Evolutionary conservation across 2,888 invertebrate species (phyloP).

Genomic region (Sturmia bella): DNA sequence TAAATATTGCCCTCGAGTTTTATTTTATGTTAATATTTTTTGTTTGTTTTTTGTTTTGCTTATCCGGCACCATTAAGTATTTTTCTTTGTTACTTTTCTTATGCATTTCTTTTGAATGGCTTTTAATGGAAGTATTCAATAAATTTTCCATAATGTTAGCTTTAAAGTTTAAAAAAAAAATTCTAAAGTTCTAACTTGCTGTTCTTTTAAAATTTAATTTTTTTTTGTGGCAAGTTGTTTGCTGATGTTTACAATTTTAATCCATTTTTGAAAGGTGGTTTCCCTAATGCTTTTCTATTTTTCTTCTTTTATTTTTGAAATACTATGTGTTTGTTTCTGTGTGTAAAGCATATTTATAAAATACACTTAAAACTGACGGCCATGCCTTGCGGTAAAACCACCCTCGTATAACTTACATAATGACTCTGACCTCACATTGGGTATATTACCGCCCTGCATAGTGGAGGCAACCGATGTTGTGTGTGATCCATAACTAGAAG

Average conservation of each 20-base stretch:
- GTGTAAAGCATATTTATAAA: conserved; percentile 5
- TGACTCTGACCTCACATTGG: conserved; percentile 86
- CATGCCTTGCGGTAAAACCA: conserved; percentile 86
- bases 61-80: conserved; percentile 75
- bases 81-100: conserved; percentile 59
- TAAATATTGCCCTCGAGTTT: conserved; percentile 74
- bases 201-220: conserved; percentile 21
- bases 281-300: conserved; percentile 16
- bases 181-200: conserved; percentile 38
- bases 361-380: conserved; percentile 77
- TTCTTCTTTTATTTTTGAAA: conserved; percentile 44
- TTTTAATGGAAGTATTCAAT: conserved; percentile 24
- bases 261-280: conserved; percentile 59
- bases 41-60: conserved; percentile 64
- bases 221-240: conserved; percentile 46
- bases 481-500: conserved; percentile 73
- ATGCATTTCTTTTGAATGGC: conserved; percentile 50
- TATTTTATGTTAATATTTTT: conserved; percentile 20
- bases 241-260: conserved; percentile 24
- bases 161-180: conserved; percentile 28
- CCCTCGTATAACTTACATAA: conserved; percentile 94
- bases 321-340: conserved; percentile 38
- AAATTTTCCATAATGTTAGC: conserved; percentile 30
- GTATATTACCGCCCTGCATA: conserved; percentile 79
- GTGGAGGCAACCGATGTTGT: conserved; percentile 75